These are phyloP conservation scores for Melieria crassipennis DNA, from an alignment of 2,888 invertebrate genomes.

Conservation along the genomic window DNA sequence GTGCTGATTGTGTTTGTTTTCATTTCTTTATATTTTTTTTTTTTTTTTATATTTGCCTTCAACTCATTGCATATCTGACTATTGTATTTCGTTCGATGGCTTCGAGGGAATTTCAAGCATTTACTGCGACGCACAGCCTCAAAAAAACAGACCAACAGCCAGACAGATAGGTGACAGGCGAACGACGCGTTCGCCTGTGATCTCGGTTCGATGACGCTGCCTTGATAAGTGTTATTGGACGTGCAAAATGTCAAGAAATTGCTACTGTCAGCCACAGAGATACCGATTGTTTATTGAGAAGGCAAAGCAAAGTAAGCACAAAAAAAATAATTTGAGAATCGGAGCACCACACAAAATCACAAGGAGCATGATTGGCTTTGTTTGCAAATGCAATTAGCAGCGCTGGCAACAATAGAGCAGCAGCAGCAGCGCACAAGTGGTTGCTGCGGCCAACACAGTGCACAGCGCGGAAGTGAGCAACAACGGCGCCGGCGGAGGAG, in stretches of 20 bases:
- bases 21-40: too few species aligned
- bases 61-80: too few species aligned
- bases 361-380: slow-evolving; percentile 7
- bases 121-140: slow-evolving; percentile 14
- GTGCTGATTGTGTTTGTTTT: too few species aligned
- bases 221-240: neutral
- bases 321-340: neutral
- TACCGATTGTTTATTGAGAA: slow-evolving; percentile 15
- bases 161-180: too few species aligned
- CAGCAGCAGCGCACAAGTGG: neutral
- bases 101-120: slow-evolving; percentile 21
- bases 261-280: slow-evolving; percentile 2
- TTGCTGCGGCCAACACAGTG: neutral
- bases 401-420: slow-evolving; percentile 1
- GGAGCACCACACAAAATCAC: neutral
- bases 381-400: slow-evolving; percentile 30
- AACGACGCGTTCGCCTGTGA: neutral
- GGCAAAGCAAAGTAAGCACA: neutral
- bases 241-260: slow-evolving; percentile 18
- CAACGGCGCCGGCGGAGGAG: too few species aligned
- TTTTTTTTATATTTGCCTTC: too few species aligned
- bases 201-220: neutral
- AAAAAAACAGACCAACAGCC: neutral
- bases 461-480: neutral
- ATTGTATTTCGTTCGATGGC: neutral